Evolutionary conservation across 2,888 invertebrate species (phyloP), one percentile per base, ranked within the genome.

Genomic region (Spatulosminthurus flaviceps): DNA sequence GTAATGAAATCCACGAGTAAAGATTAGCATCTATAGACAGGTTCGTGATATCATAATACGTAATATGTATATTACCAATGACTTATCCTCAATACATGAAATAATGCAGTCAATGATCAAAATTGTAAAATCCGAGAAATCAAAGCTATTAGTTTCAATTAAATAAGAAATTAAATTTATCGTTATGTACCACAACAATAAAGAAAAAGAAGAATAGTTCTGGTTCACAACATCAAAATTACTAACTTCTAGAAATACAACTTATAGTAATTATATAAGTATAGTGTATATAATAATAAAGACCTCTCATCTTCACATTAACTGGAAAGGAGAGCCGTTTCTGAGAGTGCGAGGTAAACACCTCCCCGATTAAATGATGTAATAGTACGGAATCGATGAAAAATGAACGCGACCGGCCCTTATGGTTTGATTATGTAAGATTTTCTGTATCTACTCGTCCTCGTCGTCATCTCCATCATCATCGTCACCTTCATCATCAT

Each of bases 401-500:
- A 67, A 67, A 67, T 42, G 43, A 72, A 34, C 51, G 51, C 51
- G 51, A 13, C 16, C 51, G 51, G 51, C 51, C 51, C 51, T 13
- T 51, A 51, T 51, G n/a, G 16, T 51, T 19, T n/a, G 24, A 72
- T 42, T 16, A 51, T 73, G 28, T 22, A 21, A 28, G 16, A 21
- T 22, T 60, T 26, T n/a, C 29, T 34, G n/a, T 41, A 19, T 76
- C 24, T 79, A 87, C 87, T 87, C 87, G 87, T 87, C 87, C 88
- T 72, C 71, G 5, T 72, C 71, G 43, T 72, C 71, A 88, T 90
- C 89, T 86, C 90, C 90, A 86, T 90, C 89, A 84, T 90, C 90
- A 87, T 91, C 90, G 87, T 90, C 92, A 51, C 51, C 51, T n/a
- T 51, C 51, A 85, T 92, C 92, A 81, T 91, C 92, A 42, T 92